Evolutionary conservation across 2,113 vertebrate species (phyloP), one percentile per base, ranked within the genome.

Genomic region (Nothoprocta perdicaria): DNA sequence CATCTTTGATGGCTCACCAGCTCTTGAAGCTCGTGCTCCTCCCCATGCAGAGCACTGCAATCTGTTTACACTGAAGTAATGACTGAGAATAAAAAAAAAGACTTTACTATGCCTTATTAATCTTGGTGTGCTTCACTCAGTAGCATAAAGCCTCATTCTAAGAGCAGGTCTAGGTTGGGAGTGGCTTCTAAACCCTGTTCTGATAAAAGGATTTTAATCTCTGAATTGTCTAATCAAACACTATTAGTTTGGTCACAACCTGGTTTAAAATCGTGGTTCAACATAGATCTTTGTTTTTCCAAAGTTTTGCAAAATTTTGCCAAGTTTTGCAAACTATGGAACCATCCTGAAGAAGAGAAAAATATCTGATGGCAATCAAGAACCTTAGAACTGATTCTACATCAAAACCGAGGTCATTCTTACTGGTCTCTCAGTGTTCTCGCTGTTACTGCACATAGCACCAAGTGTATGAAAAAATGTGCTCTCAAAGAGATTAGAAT

Each of bases 61-160:
- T 85, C 73, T 88, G 58, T 93, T 90, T 93, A 84, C 48, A 68
- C 40, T 66, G 69, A 88, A 93, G 76, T 78, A 89, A 86, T 79
- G 57, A 61, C 33, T 78, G 31, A 72, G 82, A 72, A 68, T 45
- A 67, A 80, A 91, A 91, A 92, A 85, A 63, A 15, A 84, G 76
- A 71, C 18, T 81, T 75, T 62, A 86, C 61, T 84, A 91, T 38
- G 48, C n/a, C 26, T 62, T 93, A 57, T 68, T 61, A 72, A 92
- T 86, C 38, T 74, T 43, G 31, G 3, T 43, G n/a, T 31, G 74
- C 33, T 85, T 71, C 38, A 6, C 22, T 88, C n/a, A 43, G 87
- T 80, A 81, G 65, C 57, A 86, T 2, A 1, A 19, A 79, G 6
- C 4, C 41, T 60, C 29, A 17, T 53, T 75, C 75, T 62, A 76